Evolutionary conservation across 2,888 invertebrate species (phyloP).

Genomic region (Temnothorax rugatulus): DNA sequence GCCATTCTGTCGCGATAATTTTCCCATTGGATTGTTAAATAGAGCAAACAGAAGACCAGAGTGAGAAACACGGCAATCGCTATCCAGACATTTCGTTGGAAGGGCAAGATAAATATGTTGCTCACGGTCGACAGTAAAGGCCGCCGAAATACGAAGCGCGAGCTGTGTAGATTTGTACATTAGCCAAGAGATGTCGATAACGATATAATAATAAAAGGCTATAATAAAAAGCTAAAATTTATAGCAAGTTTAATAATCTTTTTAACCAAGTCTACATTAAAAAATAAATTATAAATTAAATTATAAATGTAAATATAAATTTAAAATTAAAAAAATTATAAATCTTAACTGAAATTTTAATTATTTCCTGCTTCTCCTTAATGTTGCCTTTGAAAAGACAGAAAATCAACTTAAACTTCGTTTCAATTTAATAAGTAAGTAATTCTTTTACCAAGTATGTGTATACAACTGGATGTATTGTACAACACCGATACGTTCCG

Average conservation of each 20-base stretch:
- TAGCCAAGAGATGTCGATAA: background rate
- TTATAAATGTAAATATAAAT: too few relatives aligned
- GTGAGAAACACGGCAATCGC: conserved; percentile 87
- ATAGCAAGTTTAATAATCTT: background rate
- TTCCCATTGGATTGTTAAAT: conserved; percentile 87
- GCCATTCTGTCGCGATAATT: conserved; percentile 70
- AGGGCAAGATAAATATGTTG: conserved; percentile 91
- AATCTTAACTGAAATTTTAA: background rate
- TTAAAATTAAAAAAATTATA: background rate
- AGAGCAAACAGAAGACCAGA: conserved; percentile 86
- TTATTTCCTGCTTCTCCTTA: background rate
- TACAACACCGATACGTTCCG: conserved; percentile 88
- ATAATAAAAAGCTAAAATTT: background rate
- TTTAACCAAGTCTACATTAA: background rate
- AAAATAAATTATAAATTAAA: background rate
- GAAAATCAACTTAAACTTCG: background rate
- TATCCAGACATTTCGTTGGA: conserved; percentile 90
- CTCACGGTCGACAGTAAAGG: conserved; percentile 91
- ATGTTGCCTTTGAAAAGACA: background rate
- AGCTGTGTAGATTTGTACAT: conserved; percentile 60
- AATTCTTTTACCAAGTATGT: conserved; percentile 87
- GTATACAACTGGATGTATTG: conserved; percentile 91
- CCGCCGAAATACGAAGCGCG: conserved; percentile 91
- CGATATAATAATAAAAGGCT: background rate
- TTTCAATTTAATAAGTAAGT: background rate